Evolutionary conservation across 2,888 invertebrate species (phyloP), one percentile per base, ranked within the genome.

Genomic region (Vandiemenella viatica): DNA sequence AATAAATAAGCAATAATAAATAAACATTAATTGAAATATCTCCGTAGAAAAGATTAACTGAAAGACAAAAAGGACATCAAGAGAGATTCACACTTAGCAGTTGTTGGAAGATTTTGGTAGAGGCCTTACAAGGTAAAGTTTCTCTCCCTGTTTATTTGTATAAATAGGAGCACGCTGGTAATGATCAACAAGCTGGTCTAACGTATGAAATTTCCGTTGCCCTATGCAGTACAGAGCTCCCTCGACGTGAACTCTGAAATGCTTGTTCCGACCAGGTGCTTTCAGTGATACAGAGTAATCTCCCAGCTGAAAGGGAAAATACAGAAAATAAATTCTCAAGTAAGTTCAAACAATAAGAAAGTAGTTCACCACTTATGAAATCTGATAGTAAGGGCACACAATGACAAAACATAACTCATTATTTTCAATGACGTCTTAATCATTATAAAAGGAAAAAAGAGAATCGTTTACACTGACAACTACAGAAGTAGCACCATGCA

Each of bases 161-260:
- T 95, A 98, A 66, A 98, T 98, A 59, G 98, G 97, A 61, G 97
- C 93, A 65, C 90, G 83, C 75, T 93, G 95, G 76, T 98, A 98
- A 73, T 98, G 97, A 65, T 90, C 87, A 60, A 99, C 95, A 59
- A 98, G 77, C 67, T 92, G 92, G 66, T 97, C 95, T 62, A 99
- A 74, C 50, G 89, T 83, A 62, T 87, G 83, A 73, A 99, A 99
- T 71, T 90, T 90, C 65, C 97, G 86, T 73, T 95, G 95, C 40
- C 98, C 98, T 71, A 99, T 99, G 71, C 91, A 90, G 70, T 91
- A 93, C 59, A 90, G 77, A 55, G 82, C 81, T 58, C 86, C 86
- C 66, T 90, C 90, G 55, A 93, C 92, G 68, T 93, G 93, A 62
- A 98, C 95, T 63, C 96, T 84, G 75, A 98, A 99, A 71, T 98